Evolutionary conservation across 2,888 invertebrate genomes (phyloP).

Genomic region (Aelia acuminata): DNA sequence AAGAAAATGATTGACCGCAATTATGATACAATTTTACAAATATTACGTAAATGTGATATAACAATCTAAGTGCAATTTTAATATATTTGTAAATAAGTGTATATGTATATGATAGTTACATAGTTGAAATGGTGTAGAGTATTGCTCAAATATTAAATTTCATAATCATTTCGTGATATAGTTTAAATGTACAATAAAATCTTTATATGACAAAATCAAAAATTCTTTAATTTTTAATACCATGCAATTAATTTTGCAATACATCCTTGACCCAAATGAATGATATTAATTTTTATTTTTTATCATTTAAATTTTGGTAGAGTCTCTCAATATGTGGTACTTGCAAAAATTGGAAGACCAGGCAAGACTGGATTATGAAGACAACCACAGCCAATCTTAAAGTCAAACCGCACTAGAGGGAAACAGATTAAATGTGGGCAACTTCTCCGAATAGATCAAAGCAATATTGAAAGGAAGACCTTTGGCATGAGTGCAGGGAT

Average conservation of each 20-base stretch:
- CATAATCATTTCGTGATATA: conserved; percentile 46
- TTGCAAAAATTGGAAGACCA: no score
- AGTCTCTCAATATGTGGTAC: no score
- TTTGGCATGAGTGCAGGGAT: no score
- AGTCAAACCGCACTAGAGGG: no score
- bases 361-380: no score
- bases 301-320: not conserved
- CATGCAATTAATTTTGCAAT: not conserved
- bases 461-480: no score
- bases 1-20: not conserved
- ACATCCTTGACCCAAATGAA: not conserved
- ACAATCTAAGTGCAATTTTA: conserved; percentile 45
- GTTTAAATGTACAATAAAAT: conserved; percentile 34
- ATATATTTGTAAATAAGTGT: conserved; percentile 33
- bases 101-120: conserved; percentile 8
- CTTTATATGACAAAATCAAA: conserved; percentile 34
- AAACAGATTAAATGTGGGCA: no score
- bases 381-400: no score
- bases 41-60: conserved; percentile 32
- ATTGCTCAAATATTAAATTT: conserved; percentile 43
- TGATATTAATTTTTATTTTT: not conserved
- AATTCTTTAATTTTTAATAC: not conserved
- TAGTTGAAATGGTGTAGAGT: conserved; percentile 9
- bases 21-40: conserved; percentile 7
- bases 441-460: no score